Evolutionary conservation across 2,888 invertebrate species (phyloP).

Genomic region (Caenorhabditis sp.): DNA sequence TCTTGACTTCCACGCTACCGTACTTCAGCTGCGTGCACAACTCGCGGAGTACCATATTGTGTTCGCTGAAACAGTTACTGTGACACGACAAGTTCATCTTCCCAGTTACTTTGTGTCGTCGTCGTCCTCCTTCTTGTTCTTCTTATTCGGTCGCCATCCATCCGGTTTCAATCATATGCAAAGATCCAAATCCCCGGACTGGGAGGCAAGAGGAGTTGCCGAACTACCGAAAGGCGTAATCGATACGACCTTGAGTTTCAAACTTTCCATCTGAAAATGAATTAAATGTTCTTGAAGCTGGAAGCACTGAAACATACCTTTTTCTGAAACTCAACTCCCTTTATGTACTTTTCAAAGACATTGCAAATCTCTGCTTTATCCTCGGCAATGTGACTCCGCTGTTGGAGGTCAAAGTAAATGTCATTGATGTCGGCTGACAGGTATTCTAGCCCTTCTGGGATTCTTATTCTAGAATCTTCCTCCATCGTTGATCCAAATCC

Average conservation of each 20-base stretch:
- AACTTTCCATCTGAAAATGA: not conserved
- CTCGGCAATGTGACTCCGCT: not conserved
- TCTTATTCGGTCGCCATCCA: too few species aligned
- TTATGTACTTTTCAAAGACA: slow-evolving; percentile 7
- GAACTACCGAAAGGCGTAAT: slow-evolving; percentile 3
- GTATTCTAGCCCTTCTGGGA: not conserved
- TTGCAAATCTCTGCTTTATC: not conserved
- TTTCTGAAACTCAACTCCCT: not conserved
- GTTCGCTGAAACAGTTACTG: not conserved
- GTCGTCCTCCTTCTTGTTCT: too few species aligned
- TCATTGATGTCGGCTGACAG: slow-evolving; percentile 5
- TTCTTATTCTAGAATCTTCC: too few species aligned
- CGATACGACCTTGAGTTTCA: not conserved
- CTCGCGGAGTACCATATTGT: not conserved
- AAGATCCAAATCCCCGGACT: slow-evolving; percentile 1
- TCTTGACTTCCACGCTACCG: not conserved
- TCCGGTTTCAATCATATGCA: slow-evolving; percentile 11
- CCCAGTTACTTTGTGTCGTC: not conserved
- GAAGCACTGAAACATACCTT: not conserved
- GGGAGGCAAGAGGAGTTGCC: not conserved
- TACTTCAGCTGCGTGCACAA: not conserved
- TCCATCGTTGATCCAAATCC: too few species aligned
- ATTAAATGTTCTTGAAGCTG: too few species aligned
- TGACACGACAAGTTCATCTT: not conserved
- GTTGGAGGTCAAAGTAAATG: not conserved